Evolutionary conservation across 2,888 invertebrate species (phyloP).

Genomic region (Agrochola macilenta): DNA sequence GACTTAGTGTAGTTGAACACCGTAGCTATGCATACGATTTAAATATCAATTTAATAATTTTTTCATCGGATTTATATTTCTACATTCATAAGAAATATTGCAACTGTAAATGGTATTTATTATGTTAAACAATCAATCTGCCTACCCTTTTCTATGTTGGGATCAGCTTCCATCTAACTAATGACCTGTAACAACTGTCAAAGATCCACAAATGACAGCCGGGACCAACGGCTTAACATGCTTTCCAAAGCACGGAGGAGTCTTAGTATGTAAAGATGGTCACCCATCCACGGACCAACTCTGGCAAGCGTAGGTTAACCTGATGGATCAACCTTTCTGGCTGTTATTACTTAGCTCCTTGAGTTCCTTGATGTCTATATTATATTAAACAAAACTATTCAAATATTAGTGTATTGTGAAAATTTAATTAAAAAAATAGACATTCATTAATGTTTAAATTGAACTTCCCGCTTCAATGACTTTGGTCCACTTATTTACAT

Average conservation of each 20-base stretch:
- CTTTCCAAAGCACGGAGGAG: no score
- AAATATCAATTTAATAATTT: not conserved
- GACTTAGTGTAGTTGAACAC: not conserved
- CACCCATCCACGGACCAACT: no score
- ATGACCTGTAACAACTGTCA: no score
- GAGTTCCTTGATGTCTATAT: not conserved
- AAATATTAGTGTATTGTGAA: not conserved
- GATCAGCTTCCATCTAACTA: no score
- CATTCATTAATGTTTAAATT: slow-evolving; percentile 37
- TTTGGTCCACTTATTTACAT: slow-evolving; percentile 13
- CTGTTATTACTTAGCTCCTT: no score
- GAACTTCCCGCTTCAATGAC: slow-evolving; percentile 35
- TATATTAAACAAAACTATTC: not conserved
- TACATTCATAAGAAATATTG: not conserved
- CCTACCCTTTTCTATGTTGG: no score
- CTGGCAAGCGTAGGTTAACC: no score
- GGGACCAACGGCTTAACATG: no score
- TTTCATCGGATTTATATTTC: not conserved
- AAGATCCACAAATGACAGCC: no score
- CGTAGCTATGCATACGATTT: no score
- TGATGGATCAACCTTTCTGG: no score
- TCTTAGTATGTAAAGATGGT: no score
- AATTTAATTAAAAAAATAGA: not conserved
- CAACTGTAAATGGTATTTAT: not conserved
- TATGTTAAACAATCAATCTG: not conserved